Base-by-base conservation (phyloP, 2,888 invertebrate species). In the Microctonus hyperodae region DNA sequence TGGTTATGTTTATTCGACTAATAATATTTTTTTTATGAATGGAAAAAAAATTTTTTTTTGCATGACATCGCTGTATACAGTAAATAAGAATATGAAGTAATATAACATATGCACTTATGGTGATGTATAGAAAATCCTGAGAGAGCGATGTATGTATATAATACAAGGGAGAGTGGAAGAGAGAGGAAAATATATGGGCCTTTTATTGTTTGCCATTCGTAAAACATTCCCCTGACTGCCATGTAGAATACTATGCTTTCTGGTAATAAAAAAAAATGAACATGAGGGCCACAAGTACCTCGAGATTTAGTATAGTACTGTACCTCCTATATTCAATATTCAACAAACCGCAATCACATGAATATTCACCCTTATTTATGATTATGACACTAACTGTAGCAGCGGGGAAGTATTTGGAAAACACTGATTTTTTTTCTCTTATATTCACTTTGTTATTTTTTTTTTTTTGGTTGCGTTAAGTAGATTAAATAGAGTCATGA, bases 351-450 rank as follows among this genome's bases (percentile, higher is more conserved):
- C 65, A 53, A 40, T 28, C 65, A 28, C 60, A 66, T 66, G 65
- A 66, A 66, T 66, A 66, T 66, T 66, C 65, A 40, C 31, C 50
- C 53, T 65, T 56, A 55, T 58, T 61, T 61, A 61, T 61, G 44
- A 60, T 53, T 22, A 28, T 28, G 16, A 37, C 59, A 57, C 7
- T 37, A 23, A 20, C 20, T 16, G 33, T 16, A 44, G 35, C 7
- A 31, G 13, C 20, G 40, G 51, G 57, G 28, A 28, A 50, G n/a
- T 66, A 44, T 66, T 66, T 66, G 33, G 55, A 48, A 55, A 66
- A 66, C 35, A 56, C 10, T 31, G 63, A 63, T 37, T 53, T 53
- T 53, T 60, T 64, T 65, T 60, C 28, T 59, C 11, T 2, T 4
- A n/a, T 25, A 25, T 28, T 53, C 23, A 53, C 53, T 28, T 28